Percentiles rank a stretch among this genome's conserved stretches.
Evolutionary conservation across 1,140 invertebrate genomes (phyloP).

Genomic region (Trachelipus rathkii): DNA sequence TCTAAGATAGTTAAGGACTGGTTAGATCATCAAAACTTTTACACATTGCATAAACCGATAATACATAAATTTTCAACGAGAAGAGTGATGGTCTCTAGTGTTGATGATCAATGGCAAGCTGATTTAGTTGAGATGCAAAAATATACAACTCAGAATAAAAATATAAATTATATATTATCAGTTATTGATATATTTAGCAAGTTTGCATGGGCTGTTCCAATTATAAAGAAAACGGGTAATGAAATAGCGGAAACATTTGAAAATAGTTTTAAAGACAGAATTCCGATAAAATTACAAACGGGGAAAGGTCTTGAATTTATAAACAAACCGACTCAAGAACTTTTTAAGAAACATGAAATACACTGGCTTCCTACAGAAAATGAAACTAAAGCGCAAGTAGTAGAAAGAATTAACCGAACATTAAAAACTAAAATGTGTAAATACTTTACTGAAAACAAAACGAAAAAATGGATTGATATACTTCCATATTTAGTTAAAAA

Average conservation of each 20-base stretch:
- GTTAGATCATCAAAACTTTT: constrained; percentile 41
- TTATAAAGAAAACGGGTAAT: constrained; percentile 53
- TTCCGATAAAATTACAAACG: constrained; percentile 52
- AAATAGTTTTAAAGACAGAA: constrained; percentile 45
- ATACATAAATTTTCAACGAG: constrained; percentile 45
- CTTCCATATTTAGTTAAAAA: constrained; percentile 42
- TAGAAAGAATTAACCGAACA: constrained; percentile 48
- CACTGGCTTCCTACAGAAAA: constrained; percentile 42
- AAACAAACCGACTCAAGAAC: constrained; percentile 45
- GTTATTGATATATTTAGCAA: constrained; percentile 55
- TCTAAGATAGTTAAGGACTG: constrained; percentile 33
- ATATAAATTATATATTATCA: constrained; percentile 52
- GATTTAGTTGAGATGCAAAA: constrained; percentile 49
- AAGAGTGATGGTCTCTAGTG: constrained; percentile 37
- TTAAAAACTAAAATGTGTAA: constrained; percentile 47
- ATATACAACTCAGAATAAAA: constrained; percentile 49
- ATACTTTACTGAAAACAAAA: constrained; percentile 47
- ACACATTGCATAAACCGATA: constrained; percentile 44
- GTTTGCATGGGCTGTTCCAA: constrained; percentile 51
- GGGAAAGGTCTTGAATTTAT: constrained; percentile 53
- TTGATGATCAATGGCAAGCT: constrained; percentile 50
- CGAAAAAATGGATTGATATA: constrained; percentile 44
- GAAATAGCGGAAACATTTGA: constrained; percentile 44
- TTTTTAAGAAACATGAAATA: constrained; percentile 32
- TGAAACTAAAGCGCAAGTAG: constrained; percentile 47